A percentile compares a stretch with the other conserved stretches of the same genome.
phyloP scores from a whole-genome alignment of 2,113 vertebrate genomes.

The Oreochromis tanganicae region DNA sequence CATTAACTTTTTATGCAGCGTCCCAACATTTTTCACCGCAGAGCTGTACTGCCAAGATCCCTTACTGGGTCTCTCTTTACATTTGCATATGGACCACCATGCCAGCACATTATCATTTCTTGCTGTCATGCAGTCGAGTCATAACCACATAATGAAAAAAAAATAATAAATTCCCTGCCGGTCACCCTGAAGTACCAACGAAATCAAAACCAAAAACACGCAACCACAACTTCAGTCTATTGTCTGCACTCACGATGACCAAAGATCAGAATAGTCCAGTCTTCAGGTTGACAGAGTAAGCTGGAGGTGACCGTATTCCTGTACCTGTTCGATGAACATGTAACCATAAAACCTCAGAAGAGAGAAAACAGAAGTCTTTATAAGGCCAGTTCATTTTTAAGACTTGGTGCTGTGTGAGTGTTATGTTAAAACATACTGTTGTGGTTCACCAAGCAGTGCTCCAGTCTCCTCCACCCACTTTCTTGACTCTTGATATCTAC shows the following conservation, averaged over 20 bases:
- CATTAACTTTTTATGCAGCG: not conserved
- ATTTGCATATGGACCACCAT: not conserved
- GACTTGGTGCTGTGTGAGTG: conserved; percentile 37
- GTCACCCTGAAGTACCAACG: not conserved
- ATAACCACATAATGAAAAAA: not conserved
- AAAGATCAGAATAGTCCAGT: not conserved
- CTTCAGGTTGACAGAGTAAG: not conserved
- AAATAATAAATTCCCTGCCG: not conserved
- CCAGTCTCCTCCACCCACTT: not conserved
- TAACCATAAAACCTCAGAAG: not conserved
- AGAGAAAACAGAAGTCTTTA: not conserved
- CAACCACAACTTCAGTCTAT: not conserved
- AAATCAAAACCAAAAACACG: not conserved
- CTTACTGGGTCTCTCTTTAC: not conserved
- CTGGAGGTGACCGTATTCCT: not conserved
- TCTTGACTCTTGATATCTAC: conserved; percentile 13
- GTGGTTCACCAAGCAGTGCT: conserved; percentile 42
- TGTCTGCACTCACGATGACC: not conserved
- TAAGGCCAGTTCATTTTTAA: not conserved
- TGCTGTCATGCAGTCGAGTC: not conserved
- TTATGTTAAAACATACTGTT: conserved; percentile 21
- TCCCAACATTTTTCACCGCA: not conserved
- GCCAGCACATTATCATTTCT: not conserved
- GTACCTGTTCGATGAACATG: not conserved
- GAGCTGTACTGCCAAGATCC: not conserved